Percentiles rank a stretch among this genome's conserved stretches.
These are phyloP conservation scores for Chaitophorus viminalis DNA, from an alignment of 2,888 invertebrate species.

Conservation along the genomic window DNA sequence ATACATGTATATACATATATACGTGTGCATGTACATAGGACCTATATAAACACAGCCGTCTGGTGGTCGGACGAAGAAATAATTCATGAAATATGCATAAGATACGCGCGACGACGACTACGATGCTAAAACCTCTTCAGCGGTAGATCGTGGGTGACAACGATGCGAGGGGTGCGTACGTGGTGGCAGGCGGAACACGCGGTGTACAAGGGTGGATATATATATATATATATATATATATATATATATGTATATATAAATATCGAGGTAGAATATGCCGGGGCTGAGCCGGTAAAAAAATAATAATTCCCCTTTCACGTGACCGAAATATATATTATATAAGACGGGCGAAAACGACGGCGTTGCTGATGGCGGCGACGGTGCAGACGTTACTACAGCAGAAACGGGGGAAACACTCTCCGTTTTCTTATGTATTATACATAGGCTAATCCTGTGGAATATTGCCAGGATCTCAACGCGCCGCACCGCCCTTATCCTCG, in stretches of 20 bases:
- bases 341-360: background rate
- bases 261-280: background rate
- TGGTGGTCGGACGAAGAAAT: slow-evolving; percentile 30
- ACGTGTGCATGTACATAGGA: too few relatives aligned
- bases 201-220: background rate
- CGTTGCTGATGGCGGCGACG: too few relatives aligned
- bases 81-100: slow-evolving; percentile 61
- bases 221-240: background rate
- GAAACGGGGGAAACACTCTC: slow-evolving; percentile 11
- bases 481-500: background rate
- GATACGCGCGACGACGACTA: slow-evolving; percentile 12
- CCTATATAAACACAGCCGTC: background rate
- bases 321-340: slow-evolving; percentile 40
- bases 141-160: slow-evolving; percentile 25
- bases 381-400: too few relatives aligned
- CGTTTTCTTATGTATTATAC: slow-evolving; percentile 60
- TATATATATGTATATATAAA: too few relatives aligned
- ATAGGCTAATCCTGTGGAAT: slow-evolving; percentile 59
- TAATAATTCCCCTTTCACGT: slow-evolving; percentile 62
- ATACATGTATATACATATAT: too few relatives aligned
- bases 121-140: slow-evolving; percentile 38
- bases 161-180: background rate
- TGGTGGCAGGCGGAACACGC: background rate
- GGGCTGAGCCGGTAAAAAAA: slow-evolving; percentile 39
- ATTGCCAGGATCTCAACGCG: slow-evolving; percentile 13